Evolutionary conservation across 1,140 invertebrate species (phyloP).

Genomic region (Ooceraea biroi): DNA sequence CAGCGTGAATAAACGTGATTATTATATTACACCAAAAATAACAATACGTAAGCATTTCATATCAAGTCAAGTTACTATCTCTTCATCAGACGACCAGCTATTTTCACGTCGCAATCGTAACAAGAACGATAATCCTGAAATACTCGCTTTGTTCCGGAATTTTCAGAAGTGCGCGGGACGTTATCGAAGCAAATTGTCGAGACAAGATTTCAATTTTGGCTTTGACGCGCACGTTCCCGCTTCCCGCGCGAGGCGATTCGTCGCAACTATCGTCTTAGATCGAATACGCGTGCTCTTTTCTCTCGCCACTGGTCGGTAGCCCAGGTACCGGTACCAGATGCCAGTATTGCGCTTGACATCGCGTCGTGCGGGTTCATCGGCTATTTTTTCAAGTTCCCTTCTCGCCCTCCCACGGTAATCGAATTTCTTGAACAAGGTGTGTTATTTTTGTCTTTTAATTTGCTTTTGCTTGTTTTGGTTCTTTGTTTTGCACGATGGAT

Average conservation of each 20-base stretch:
- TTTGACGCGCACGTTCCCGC: slow-evolving; percentile 21
- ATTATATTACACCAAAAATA: background rate
- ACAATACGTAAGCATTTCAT: too few species aligned
- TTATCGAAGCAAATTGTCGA: too few species aligned
- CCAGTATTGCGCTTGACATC: slow-evolving; percentile 77
- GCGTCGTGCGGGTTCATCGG: slow-evolving; percentile 65
- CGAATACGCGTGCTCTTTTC: slow-evolving; percentile 71
- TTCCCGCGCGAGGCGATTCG: slow-evolving; percentile 17
- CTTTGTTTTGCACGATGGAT: too few species aligned
- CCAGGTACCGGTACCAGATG: slow-evolving; percentile 55
- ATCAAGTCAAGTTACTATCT: too few species aligned
- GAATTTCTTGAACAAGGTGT: background rate
- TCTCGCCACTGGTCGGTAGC: slow-evolving; percentile 43
- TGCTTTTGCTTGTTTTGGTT: background rate
- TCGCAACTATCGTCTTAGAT: slow-evolving; percentile 55
- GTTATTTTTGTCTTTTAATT: background rate
- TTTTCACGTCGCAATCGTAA: too few species aligned
- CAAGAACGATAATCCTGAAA: background rate
- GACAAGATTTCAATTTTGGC: background rate
- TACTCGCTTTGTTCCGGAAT: background rate
- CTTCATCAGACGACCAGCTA: too few species aligned
- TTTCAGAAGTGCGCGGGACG: background rate
- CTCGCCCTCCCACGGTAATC: background rate
- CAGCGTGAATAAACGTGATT: too few species aligned
- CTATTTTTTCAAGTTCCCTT: slow-evolving; percentile 10